phyloP scores from a whole-genome alignment of 2,888 invertebrate species.

The Heliothis peltigera region DNA sequence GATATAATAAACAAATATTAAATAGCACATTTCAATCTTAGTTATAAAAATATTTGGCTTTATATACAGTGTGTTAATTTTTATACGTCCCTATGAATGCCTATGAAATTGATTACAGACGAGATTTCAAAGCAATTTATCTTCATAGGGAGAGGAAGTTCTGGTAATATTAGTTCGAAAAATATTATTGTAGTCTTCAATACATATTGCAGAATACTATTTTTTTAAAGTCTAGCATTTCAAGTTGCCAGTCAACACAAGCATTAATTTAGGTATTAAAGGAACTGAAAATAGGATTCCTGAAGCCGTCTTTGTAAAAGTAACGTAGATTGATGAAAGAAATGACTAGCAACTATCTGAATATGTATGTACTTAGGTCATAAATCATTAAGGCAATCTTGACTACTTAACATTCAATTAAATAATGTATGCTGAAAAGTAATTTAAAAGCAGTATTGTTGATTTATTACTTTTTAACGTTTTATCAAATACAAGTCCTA shows the following conservation, averaged over 20 bases:
- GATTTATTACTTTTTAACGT: too few species aligned
- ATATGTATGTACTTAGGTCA: slow-evolving; percentile 9
- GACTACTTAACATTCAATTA: slow-evolving; percentile 6
- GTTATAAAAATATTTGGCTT: not conserved
- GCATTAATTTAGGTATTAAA: not conserved
- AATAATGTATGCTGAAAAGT: not conserved
- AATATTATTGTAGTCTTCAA: too few species aligned
- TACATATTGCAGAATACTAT: too few species aligned
- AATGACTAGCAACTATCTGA: slow-evolving; percentile 35
- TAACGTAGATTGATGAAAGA: slow-evolving; percentile 44
- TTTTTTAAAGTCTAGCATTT: not conserved
- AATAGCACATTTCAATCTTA: not conserved
- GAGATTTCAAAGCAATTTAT: too few species aligned
- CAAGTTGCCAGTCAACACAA: not conserved
- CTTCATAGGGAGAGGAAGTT: too few species aligned
- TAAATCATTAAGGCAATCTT: slow-evolving; percentile 42
- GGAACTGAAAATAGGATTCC: slow-evolving; percentile 14
- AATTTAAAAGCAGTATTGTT: not conserved
- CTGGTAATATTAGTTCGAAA: too few species aligned
- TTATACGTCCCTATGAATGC: too few species aligned
- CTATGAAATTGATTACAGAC: too few species aligned
- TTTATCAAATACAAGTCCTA: too few species aligned
- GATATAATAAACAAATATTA: not conserved
- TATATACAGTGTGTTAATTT: not conserved
- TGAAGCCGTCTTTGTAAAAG: slow-evolving; percentile 29